phyloP scores from a whole-genome alignment of 2,888 invertebrate genomes.

The Drosophila paramelanica region DNA sequence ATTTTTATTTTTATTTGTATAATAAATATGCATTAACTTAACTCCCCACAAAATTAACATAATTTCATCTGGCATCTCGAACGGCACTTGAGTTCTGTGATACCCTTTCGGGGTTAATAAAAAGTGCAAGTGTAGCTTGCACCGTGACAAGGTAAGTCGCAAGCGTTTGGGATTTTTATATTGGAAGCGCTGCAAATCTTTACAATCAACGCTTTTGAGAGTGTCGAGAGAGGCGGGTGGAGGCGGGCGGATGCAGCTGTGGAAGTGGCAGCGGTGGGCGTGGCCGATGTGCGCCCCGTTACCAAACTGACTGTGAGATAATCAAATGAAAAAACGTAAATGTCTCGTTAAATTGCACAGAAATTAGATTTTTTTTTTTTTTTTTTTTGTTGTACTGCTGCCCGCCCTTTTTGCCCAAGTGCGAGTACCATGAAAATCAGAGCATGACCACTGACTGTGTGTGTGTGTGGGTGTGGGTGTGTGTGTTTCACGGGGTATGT shows the following conservation, averaged over 20 bases:
- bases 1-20: too few relatives aligned
- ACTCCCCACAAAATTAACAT: not conserved
- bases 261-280: constrained; percentile 11
- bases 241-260: not conserved
- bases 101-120: constrained; percentile 18
- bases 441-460: constrained; percentile 72
- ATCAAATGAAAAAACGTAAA: constrained; percentile 84
- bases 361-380: constrained; percentile 81
- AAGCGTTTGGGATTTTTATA: constrained; percentile 43
- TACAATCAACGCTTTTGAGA: constrained; percentile 64
- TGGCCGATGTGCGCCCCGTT: constrained; percentile 45
- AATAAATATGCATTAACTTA: too few relatives aligned
- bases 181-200: constrained; percentile 58
- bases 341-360: constrained; percentile 84
- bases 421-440: constrained; percentile 68
- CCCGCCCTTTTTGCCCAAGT: constrained; percentile 27
- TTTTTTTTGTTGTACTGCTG: not conserved
- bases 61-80: constrained; percentile 4
- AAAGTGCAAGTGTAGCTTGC: constrained; percentile 24
- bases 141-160: constrained; percentile 66
- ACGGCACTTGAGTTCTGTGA: not conserved
- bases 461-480: constrained; percentile 19
- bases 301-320: constrained; percentile 80
- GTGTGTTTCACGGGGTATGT: constrained; percentile 8
- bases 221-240: constrained; percentile 13